Conservation (phyloP, 2,113 vertebrate species). For the Neotoma lepida region DNA sequence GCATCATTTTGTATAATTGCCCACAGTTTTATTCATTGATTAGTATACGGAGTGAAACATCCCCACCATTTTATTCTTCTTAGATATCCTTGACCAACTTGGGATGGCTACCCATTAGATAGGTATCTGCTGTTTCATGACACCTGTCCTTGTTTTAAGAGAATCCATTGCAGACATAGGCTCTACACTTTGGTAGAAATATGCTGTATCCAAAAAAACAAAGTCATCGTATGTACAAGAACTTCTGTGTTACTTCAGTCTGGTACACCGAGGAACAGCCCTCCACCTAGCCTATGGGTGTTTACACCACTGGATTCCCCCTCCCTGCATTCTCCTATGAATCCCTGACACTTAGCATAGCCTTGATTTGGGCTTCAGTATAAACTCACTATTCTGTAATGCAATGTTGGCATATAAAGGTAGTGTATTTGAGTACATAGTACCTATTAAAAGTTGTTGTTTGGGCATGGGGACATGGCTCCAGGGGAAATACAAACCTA, state of each 20-base stretch:
- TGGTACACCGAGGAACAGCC: background rate
- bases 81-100: background rate
- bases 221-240: background rate
- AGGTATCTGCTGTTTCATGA: background rate
- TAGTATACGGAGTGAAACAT: background rate
- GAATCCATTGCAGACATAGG: background rate
- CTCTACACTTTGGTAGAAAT: background rate
- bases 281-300: background rate
- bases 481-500: background rate
- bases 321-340: background rate
- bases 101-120: background rate
- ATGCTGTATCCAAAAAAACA: background rate
- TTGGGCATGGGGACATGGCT: background rate
- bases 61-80: background rate
- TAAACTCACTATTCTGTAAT: background rate
- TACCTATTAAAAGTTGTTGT: background rate
- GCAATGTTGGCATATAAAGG: background rate
- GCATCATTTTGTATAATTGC: background rate
- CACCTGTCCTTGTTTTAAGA: conserved; percentile 43
- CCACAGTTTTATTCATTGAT: background rate
- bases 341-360: background rate
- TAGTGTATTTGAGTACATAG: background rate
- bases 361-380: conserved; percentile 17
- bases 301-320: background rate
- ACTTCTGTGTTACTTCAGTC: background rate